A percentile compares a stretch with the other conserved stretches of the same genome.
phyloP scores from a whole-genome alignment of 2,888 invertebrate species.

The Mechanitis mazaeus region DNA sequence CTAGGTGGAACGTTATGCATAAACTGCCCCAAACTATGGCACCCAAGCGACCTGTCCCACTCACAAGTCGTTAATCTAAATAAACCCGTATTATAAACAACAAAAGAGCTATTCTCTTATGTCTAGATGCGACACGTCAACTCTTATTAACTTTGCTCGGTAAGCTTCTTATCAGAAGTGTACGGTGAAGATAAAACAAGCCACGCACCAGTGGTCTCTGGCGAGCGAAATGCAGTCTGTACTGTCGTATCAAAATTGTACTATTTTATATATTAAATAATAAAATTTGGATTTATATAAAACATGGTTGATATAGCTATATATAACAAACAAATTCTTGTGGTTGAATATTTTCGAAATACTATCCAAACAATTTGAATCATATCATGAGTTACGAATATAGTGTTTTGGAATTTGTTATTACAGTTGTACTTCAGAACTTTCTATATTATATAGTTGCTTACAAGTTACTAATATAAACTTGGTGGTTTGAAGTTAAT shows the following conservation, averaged over 20 bases:
- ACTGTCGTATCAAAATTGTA: constrained; percentile 44
- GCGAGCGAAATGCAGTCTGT: constrained; percentile 53
- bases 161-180: constrained; percentile 73
- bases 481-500: too few relatives aligned
- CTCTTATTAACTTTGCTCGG: constrained; percentile 66
- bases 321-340: too few relatives aligned
- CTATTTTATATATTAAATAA: too few relatives aligned
- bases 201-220: constrained; percentile 55
- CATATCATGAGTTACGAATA: too few relatives aligned
- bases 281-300: not conserved
- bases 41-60: constrained; percentile 43
- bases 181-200: constrained; percentile 69
- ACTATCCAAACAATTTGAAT: too few relatives aligned
- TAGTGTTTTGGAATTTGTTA: too few relatives aligned
- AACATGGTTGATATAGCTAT: not conserved
- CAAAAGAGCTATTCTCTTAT: constrained; percentile 52
- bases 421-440: too few relatives aligned
- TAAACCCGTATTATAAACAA: constrained; percentile 42
- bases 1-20: constrained; percentile 45
- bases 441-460: too few relatives aligned
- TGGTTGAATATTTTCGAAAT: too few relatives aligned
- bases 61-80: constrained; percentile 40
- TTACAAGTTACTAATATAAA: too few relatives aligned
- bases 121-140: constrained; percentile 42
- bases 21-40: constrained; percentile 43